phyloP scores from a whole-genome alignment of 1,140 invertebrate genomes.

The Holotrichia oblita region DNA sequence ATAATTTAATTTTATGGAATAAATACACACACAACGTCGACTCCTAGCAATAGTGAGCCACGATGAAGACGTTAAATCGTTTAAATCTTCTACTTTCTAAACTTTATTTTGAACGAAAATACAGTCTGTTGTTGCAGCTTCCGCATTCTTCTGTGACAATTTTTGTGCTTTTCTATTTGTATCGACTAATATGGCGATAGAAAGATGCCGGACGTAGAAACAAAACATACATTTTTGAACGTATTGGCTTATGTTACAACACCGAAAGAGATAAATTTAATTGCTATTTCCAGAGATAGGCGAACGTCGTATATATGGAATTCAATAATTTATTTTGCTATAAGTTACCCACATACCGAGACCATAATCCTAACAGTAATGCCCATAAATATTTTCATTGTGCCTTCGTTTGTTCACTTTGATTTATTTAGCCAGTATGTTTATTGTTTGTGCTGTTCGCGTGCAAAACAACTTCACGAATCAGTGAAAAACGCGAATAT shows the following conservation, averaged over 20 bases:
- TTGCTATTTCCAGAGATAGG: constrained; percentile 11
- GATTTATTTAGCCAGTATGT: not conserved
- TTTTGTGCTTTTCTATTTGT: not conserved
- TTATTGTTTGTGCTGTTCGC: not conserved
- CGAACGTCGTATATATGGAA: constrained; percentile 15
- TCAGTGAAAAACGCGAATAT: not conserved
- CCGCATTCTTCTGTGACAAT: not conserved
- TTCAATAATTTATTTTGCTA: constrained; percentile 18
- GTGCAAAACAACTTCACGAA: constrained; percentile 1
- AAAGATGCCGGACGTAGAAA: not conserved
- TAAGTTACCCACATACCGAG: constrained; percentile 19
- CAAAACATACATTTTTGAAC: constrained; percentile 13
- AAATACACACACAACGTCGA: too few species aligned
- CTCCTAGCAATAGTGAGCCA: too few species aligned
- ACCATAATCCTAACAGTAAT: constrained; percentile 14
- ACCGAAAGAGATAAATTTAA: constrained; percentile 21
- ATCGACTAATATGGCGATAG: not conserved
- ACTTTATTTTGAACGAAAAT: too few species aligned
- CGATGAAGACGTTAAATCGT: too few species aligned
- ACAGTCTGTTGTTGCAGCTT: not conserved
- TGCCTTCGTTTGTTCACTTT: constrained; percentile 11
- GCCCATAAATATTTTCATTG: constrained; percentile 8
- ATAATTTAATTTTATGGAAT: too few species aligned
- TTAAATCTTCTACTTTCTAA: too few species aligned
- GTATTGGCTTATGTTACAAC: not conserved